Evolutionary conservation across 2,797 vertebrate species (phyloP).

Genomic region (Acomys russatus): DNA sequence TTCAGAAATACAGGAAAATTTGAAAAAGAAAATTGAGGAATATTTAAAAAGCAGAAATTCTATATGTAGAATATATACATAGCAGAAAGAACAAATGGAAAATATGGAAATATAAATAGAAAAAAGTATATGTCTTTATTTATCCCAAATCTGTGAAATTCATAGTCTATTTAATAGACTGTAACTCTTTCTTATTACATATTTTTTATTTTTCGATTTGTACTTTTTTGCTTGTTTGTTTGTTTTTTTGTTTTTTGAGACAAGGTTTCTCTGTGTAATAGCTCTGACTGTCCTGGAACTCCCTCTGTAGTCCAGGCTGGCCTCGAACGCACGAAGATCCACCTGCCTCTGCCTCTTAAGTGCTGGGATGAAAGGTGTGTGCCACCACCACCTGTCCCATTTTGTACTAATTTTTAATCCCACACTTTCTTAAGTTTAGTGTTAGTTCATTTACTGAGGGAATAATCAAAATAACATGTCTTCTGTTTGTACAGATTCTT

Average conservation of each 20-base stretch:
- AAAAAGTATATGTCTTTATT: neutral
- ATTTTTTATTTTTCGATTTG: neutral
- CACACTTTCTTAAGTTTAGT: neutral
- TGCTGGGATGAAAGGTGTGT: too few relatives aligned
- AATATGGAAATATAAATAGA: neutral
- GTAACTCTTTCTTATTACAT: neutral
- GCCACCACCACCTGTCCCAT: too few relatives aligned
- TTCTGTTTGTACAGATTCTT: neutral
- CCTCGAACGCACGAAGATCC: too few relatives aligned
- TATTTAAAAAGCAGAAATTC: neutral
- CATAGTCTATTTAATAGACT: neutral
- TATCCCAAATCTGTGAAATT: neutral
- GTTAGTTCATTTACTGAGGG: neutral
- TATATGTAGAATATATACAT: neutral
- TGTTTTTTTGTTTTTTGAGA: too few relatives aligned
- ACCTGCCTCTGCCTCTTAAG: too few relatives aligned
- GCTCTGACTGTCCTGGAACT: too few relatives aligned
- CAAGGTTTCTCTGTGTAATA: too few relatives aligned
- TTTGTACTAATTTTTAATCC: neutral
- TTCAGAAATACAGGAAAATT: neutral
- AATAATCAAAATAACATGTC: neutral
- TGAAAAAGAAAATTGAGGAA: neutral
- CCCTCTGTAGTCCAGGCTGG: too few relatives aligned
- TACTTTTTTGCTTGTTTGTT: too few relatives aligned
- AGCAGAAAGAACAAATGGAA: neutral